Conservation (phyloP, 2,113 vertebrate genomes). For the Ochotona princeps region DNA sequence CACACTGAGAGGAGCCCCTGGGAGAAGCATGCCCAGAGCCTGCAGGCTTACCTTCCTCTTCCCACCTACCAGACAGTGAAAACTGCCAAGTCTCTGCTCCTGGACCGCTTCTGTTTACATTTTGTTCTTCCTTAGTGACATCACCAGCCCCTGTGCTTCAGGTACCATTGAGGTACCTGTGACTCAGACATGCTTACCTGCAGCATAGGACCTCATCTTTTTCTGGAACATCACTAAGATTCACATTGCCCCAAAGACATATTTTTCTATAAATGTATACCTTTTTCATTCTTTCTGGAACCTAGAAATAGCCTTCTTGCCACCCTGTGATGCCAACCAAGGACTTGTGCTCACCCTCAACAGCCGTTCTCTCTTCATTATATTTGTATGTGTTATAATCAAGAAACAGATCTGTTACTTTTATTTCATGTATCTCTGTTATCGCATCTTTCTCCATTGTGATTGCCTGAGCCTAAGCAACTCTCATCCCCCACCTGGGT, state of each 20-base stretch:
- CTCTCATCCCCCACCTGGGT: not conserved
- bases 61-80: not conserved
- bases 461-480: not conserved
- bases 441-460: not conserved
- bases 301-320: not conserved
- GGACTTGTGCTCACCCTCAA: not conserved
- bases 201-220: not conserved
- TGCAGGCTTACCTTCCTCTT: not conserved
- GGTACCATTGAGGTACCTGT: not conserved
- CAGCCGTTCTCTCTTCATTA: not conserved
- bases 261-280: not conserved
- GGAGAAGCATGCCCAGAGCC: not conserved
- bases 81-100: not conserved
- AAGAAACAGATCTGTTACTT: not conserved
- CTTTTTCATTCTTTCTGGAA: not conserved
- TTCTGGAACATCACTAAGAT: not conserved
- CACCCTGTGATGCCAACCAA: not conserved
- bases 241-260: not conserved
- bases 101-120: not conserved
- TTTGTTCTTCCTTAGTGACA: not conserved
- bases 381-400: not conserved
- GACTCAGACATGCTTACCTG: slow-evolving; percentile 23
- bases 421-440: not conserved
- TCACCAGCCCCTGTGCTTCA: not conserved
- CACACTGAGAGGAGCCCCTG: not conserved